phyloP scores from a whole-genome alignment of 2,797 vertebrate species.

The Acipenser oxyrinchus region DNA sequence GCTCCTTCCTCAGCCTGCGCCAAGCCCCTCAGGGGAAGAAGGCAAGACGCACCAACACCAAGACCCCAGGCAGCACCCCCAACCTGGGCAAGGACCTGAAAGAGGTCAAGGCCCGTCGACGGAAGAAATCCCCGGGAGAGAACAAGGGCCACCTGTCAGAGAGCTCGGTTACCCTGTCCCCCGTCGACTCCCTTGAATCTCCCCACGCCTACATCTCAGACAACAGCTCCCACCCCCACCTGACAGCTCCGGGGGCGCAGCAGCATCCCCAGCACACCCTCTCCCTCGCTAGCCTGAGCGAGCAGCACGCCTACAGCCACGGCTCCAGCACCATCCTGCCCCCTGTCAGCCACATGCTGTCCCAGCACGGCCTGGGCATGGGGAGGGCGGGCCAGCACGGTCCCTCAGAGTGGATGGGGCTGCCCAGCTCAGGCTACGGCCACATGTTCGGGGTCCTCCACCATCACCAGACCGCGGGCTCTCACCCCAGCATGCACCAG shows the following conservation, averaged over 20 bases:
- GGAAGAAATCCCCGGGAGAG: slow-evolving; percentile 86
- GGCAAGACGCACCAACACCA: slow-evolving; percentile 65
- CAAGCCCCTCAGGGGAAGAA: slow-evolving; percentile 79
- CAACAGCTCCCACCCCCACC: slow-evolving; percentile 52
- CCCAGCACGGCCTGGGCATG: slow-evolving; percentile 57
- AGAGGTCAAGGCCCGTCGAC: slow-evolving; percentile 75
- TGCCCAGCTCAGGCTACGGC: slow-evolving; percentile 71
- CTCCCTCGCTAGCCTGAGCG: slow-evolving; percentile 51
- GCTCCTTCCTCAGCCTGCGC: slow-evolving; percentile 78
- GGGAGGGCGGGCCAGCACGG: slow-evolving; percentile 35
- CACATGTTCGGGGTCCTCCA: slow-evolving; percentile 77
- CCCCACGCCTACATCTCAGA: slow-evolving; percentile 81
- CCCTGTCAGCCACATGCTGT: slow-evolving; percentile 84
- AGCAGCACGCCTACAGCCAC: slow-evolving; percentile 18
- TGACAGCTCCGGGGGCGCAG: slow-evolving; percentile 45
- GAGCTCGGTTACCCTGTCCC: slow-evolving; percentile 88
- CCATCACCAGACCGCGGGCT: slow-evolving; percentile 63
- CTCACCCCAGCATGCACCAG: slow-evolving; percentile 62
- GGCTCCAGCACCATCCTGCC: slow-evolving; percentile 69
- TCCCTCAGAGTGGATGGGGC: slow-evolving; percentile 70
- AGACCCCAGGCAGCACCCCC: slow-evolving; percentile 44
- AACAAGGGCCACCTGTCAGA: slow-evolving; percentile 74
- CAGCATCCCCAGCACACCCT: slow-evolving; percentile 45
- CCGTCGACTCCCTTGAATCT: slow-evolving; percentile 86
- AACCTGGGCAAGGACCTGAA: slow-evolving; percentile 67